Percentiles rank a stretch among this genome's conserved stretches.
Evolutionary conservation across 2,888 invertebrate species (phyloP).

Genomic region (Epinotia nisella): DNA sequence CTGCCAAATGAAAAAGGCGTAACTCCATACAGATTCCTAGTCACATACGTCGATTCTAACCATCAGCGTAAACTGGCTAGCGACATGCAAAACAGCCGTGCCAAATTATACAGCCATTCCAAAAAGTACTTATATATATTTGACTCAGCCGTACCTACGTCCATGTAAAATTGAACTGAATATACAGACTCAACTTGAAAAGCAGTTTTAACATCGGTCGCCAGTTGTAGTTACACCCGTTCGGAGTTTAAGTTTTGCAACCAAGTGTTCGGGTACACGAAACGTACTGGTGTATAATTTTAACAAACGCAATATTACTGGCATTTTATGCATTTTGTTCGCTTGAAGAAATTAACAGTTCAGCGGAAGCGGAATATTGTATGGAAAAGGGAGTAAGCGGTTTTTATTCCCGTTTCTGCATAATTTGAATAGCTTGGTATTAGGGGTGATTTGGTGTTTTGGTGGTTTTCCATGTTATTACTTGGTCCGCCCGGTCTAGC

Average conservation of each 20-base stretch:
- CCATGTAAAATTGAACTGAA: neutral
- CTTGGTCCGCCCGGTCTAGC: neutral
- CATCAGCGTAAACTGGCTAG: conserved; percentile 47
- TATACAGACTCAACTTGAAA: neutral
- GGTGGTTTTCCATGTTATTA: neutral
- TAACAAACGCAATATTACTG: conserved; percentile 45
- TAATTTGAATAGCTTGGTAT: conserved; percentile 20
- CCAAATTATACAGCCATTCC: conserved; percentile 26
- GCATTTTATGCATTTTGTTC: conserved; percentile 38
- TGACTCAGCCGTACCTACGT: conserved; percentile 1
- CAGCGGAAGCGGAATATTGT: conserved; percentile 22
- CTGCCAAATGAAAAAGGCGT: neutral
- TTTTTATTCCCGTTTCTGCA: conserved; percentile 6
- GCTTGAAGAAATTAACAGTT: conserved; percentile 25
- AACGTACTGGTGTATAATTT: conserved; percentile 30
- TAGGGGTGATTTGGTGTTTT: conserved; percentile 6
- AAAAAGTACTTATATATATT: conserved; percentile 17
- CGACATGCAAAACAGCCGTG: conserved; percentile 59
- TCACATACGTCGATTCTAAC: neutral
- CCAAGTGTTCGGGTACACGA: conserved; percentile 27
- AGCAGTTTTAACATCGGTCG: neutral
- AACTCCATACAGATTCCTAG: neutral
- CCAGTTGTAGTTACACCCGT: neutral
- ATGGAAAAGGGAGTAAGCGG: conserved; percentile 4
- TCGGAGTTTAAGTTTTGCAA: neutral